A percentile compares a stretch with the other conserved stretches of the same genome.
Conservation (phyloP, 2,888 invertebrate species). For the Odontocerum albicorne region DNA sequence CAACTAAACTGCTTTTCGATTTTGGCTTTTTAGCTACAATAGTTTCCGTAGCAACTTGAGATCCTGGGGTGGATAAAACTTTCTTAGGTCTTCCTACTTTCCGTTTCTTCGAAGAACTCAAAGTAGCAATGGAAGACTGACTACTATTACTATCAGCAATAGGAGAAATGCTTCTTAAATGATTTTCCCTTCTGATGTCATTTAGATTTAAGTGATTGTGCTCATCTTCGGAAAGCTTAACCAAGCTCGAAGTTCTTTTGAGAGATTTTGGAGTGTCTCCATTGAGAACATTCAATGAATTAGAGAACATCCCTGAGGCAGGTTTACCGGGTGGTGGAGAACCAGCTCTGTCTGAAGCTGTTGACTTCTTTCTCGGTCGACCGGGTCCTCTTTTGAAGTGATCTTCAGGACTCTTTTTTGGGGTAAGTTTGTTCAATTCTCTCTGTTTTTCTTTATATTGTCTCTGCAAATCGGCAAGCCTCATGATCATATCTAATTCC, state of each 20-base stretch:
- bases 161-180: slow-evolving; percentile 47
- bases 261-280: slow-evolving; percentile 18
- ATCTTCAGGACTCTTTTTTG: slow-evolving; percentile 51
- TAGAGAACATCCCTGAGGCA: slow-evolving; percentile 16
- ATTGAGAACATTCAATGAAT: slow-evolving; percentile 12
- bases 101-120: slow-evolving; percentile 68
- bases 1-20: slow-evolving; percentile 66
- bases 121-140: slow-evolving; percentile 31
- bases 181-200: slow-evolving; percentile 19
- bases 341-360: slow-evolving; percentile 43
- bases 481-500: slow-evolving; percentile 80
- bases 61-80: slow-evolving; percentile 58
- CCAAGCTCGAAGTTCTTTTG: slow-evolving; percentile 13
- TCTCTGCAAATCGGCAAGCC: slow-evolving; percentile 77
- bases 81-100: slow-evolving; percentile 83
- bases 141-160: slow-evolving; percentile 47
- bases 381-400: slow-evolving; percentile 53
- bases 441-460: slow-evolving; percentile 83
- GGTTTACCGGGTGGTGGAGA: slow-evolving; percentile 41
- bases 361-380: slow-evolving; percentile 51
- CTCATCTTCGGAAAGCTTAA: slow-evolving; percentile 31
- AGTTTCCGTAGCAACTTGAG: slow-evolving; percentile 71
- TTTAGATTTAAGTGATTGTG: slow-evolving; percentile 17
- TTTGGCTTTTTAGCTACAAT: slow-evolving; percentile 82
- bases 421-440: slow-evolving; percentile 73